Percentiles rank a stretch among this genome's conserved stretches.
Evolutionary conservation across 2,888 invertebrate genomes (phyloP).

Genomic region (Drosophila lutescens): DNA sequence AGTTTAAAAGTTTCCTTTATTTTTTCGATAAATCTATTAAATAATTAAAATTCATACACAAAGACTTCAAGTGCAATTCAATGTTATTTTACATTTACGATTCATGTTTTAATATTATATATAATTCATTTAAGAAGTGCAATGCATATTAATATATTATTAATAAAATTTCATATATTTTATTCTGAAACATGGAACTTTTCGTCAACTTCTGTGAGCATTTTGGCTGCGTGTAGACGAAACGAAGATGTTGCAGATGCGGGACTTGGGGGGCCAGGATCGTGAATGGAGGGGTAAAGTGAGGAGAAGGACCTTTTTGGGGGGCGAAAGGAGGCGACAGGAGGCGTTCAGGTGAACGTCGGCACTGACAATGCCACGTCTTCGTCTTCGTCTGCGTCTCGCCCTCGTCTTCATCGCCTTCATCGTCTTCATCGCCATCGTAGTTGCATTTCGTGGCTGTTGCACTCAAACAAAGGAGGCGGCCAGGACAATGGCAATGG

Average conservation of each 20-base stretch:
- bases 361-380: conserved; percentile 49
- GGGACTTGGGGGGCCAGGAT: conserved; percentile 4
- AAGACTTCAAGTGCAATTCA: too few relatives aligned
- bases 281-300: not conserved
- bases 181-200: too few relatives aligned
- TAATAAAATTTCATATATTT: too few relatives aligned
- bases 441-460: conserved; percentile 56
- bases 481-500: conserved; percentile 49
- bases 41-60: too few relatives aligned
- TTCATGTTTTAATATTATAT: too few relatives aligned
- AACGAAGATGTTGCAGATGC: conserved; percentile 25
- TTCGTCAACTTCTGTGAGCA: too few relatives aligned
- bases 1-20: too few relatives aligned
- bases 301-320: not conserved
- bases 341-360: conserved; percentile 58
- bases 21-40: too few relatives aligned
- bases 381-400: conserved; percentile 8
- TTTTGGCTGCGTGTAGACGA: not conserved
- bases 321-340: not conserved
- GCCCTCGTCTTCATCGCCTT: not conserved
- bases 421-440: not conserved
- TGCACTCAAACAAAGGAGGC: conserved; percentile 52
- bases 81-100: too few relatives aligned
- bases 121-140: too few relatives aligned
- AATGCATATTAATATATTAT: too few relatives aligned